A percentile compares a stretch with the other conserved stretches of the same genome.
Evolutionary conservation across 1,140 invertebrate species (phyloP).

Genomic region (Plectrocnemia conspersa): DNA sequence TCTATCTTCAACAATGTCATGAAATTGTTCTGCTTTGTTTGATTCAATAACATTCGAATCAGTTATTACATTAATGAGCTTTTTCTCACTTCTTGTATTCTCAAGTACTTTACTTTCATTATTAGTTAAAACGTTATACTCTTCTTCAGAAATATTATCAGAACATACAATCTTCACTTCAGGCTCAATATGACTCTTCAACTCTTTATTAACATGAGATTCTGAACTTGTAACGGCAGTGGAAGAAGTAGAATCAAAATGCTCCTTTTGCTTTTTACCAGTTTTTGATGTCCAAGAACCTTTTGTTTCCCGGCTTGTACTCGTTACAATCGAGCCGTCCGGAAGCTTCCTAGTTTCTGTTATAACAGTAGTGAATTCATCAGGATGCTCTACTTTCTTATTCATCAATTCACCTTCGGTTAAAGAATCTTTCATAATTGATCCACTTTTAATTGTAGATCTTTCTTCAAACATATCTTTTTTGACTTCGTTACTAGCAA

Average conservation of each 20-base stretch:
- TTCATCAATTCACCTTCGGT: conserved; percentile 49
- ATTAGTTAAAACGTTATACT: too few relatives aligned
- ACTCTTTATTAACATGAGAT: not conserved
- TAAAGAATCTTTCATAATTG: conserved; percentile 34
- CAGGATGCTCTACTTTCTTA: conserved; percentile 56
- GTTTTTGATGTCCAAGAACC: conserved; percentile 35
- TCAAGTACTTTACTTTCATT: too few relatives aligned
- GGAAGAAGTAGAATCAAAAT: conserved; percentile 26
- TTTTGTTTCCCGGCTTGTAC: conserved; percentile 58
- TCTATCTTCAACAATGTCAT: too few relatives aligned
- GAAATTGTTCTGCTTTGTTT: too few relatives aligned
- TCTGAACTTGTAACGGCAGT: conserved; percentile 1
- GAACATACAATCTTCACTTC: conserved; percentile 17
- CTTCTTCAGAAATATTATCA: conserved; percentile 10
- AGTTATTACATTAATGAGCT: too few relatives aligned
- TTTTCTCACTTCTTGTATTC: too few relatives aligned
- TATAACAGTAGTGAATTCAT: conserved; percentile 58
- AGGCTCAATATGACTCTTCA: conserved; percentile 20
- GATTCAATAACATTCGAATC: too few relatives aligned
- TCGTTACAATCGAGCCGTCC: conserved; percentile 60
- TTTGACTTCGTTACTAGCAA: conserved; percentile 10
- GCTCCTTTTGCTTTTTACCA: conserved; percentile 18
- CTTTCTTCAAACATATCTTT: conserved; percentile 34
- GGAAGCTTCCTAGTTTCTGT: conserved; percentile 60
- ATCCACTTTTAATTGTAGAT: conserved; percentile 37